phyloP scores from a whole-genome alignment of 2,113 vertebrate species.

The Amblyornis subalaris region DNA sequence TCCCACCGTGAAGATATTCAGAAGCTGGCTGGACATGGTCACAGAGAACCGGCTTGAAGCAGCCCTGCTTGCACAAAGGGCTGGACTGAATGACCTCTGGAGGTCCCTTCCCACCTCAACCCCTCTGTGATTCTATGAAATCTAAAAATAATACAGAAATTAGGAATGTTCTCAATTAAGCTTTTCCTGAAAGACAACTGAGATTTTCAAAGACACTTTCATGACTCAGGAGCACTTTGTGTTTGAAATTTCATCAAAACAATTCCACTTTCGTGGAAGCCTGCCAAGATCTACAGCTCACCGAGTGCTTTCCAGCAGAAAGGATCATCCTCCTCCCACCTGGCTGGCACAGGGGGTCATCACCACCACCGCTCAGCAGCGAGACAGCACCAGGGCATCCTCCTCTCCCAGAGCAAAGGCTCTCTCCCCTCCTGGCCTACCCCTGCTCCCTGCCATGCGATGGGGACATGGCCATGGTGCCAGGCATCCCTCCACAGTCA shows the following conservation, averaged over 20 bases:
- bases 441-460: not conserved
- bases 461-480: accelerated
- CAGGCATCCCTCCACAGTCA: not conserved
- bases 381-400: not conserved
- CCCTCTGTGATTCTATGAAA: not conserved
- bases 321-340: not conserved
- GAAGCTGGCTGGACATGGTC: not conserved
- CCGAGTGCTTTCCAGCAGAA: not conserved
- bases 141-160: not conserved
- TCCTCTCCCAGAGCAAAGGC: not conserved
- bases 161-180: not conserved
- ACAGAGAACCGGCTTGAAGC: not conserved
- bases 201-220: not conserved
- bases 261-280: not conserved
- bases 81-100: not conserved
- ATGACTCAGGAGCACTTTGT: not conserved
- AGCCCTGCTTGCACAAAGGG: not conserved
- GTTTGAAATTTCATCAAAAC: not conserved
- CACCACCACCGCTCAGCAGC: not conserved
- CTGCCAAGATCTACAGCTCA: not conserved
- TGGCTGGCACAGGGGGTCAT: not conserved
- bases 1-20: not conserved
- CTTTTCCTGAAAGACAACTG: not conserved
- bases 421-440: not conserved
- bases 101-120: not conserved